A percentile compares a stretch with the other conserved stretches of the same genome.
phyloP scores from a whole-genome alignment of 2,797 vertebrate genomes.

The Rhinogobio ventralis region DNA sequence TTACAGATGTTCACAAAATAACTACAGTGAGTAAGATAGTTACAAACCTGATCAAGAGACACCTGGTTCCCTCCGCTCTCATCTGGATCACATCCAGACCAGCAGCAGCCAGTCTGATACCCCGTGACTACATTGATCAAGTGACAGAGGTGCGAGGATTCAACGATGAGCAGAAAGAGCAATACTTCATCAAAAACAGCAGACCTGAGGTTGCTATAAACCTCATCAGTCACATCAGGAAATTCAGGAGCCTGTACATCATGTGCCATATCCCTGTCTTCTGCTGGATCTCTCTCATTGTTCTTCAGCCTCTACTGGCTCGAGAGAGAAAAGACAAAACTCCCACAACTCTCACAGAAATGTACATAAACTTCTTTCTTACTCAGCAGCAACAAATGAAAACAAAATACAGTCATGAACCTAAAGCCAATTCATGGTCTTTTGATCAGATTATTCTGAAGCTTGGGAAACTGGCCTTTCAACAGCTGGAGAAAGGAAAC shows the following conservation, averaged over 20 bases:
- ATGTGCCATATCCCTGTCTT: not conserved
- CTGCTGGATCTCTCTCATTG: not conserved
- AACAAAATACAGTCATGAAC: no score
- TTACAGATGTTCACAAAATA: not conserved
- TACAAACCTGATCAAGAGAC: not conserved
- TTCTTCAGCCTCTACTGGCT: not conserved
- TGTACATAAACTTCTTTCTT: no score
- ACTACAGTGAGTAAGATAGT: not conserved
- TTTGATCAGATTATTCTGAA: no score
- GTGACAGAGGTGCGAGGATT: not conserved
- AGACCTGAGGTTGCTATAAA: not conserved
- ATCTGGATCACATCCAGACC: not conserved
- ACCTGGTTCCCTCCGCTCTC: not conserved
- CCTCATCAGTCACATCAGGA: not conserved
- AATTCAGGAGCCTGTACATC: not conserved
- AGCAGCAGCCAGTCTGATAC: not conserved
- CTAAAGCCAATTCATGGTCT: no score
- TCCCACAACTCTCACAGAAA: not conserved
- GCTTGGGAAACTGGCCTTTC: no score
- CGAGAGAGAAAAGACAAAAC: not conserved
- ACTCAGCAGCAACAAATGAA: no score
- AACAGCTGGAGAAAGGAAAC: no score
- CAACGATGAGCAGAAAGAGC: not conserved
- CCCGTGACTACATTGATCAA: not conserved
- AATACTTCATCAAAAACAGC: constrained; percentile 8